A percentile compares a stretch with the other conserved stretches of the same genome.
phyloP scores from a whole-genome alignment of 2,797 vertebrate genomes.

The Enteromius thamalakanensis region DNA sequence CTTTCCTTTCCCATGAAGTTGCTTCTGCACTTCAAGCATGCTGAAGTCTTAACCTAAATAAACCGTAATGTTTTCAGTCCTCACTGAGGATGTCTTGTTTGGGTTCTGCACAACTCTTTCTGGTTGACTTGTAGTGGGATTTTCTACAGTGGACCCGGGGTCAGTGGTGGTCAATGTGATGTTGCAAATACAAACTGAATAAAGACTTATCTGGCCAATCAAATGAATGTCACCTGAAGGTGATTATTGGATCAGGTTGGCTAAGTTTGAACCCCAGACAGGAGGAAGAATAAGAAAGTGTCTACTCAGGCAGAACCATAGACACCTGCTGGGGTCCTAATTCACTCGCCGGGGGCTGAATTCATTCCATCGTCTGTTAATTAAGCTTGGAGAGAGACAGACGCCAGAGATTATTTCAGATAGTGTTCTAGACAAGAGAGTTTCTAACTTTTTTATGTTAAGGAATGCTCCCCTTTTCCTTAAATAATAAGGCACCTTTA shows the following conservation, averaged over 20 bases:
- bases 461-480: not conserved
- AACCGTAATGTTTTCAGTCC: conserved; percentile 59
- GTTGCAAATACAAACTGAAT: conserved; percentile 60
- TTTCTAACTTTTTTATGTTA: not conserved
- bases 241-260: conserved; percentile 66
- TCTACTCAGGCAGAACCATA: conserved; percentile 60
- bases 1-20: conserved; percentile 67
- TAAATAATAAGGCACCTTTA: not conserved
- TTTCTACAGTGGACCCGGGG: conserved; percentile 46
- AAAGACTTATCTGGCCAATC: conserved; percentile 68
- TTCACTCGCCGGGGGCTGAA: conserved; percentile 37
- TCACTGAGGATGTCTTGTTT: conserved; percentile 55
- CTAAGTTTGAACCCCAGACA: conserved; percentile 61
- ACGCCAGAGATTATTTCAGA: not conserved
- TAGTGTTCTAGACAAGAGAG: not conserved
- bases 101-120: conserved; percentile 52
- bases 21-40: conserved; percentile 33
- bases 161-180: conserved; percentile 64
- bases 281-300: conserved; percentile 56
- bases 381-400: not conserved
- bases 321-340: conserved; percentile 50
- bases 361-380: conserved; percentile 6
- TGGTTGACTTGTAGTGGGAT: conserved; percentile 1
- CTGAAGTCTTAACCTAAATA: conserved; percentile 57
- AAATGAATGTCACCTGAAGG: conserved; percentile 69